phyloP scores from a whole-genome alignment of 2,113 vertebrate species.

The Ahaetulla prasina region DNA sequence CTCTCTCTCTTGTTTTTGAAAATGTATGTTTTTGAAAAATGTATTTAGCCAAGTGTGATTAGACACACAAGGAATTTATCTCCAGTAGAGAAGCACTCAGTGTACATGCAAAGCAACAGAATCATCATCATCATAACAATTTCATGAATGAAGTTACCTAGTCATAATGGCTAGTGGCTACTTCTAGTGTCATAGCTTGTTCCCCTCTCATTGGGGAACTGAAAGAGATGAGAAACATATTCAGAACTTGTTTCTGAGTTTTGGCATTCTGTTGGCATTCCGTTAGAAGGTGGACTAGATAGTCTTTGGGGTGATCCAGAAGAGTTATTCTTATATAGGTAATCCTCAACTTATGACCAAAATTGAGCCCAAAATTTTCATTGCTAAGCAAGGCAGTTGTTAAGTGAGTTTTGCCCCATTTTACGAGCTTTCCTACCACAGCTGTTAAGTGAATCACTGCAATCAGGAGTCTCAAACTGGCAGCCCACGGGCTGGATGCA shows the following conservation, averaged over 20 bases:
- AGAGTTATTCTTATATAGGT: neutral
- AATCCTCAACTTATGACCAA: neutral
- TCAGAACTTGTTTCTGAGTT: neutral
- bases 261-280: neutral
- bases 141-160: neutral
- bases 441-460: neutral
- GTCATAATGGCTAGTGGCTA: neutral
- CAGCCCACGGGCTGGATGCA: no score
- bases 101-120: neutral
- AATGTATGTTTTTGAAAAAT: neutral
- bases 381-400: neutral
- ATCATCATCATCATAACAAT: neutral
- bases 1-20: no score
- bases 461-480: no score
- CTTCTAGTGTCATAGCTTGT: neutral
- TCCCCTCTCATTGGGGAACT: neutral
- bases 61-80: neutral
- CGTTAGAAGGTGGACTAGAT: neutral
- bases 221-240: neutral
- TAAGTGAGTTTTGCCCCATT: neutral
- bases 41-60: neutral
- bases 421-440: neutral
- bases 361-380: neutral
- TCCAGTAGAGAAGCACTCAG: neutral
- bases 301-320: neutral